Evolutionary conservation across 1,140 invertebrate species (phyloP).

Genomic region (Drosophila willistoni): DNA sequence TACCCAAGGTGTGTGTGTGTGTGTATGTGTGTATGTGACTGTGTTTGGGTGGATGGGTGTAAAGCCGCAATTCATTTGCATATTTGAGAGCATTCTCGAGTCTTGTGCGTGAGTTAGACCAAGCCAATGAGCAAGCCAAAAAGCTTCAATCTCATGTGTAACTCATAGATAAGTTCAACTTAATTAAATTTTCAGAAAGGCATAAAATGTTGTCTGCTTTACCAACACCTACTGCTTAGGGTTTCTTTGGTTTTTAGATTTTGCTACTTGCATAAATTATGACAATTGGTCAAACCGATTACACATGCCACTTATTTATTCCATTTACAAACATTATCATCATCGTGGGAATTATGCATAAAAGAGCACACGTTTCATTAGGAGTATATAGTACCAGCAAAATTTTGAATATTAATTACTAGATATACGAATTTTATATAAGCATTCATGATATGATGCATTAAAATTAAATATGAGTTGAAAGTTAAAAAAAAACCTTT

Average conservation of each 20-base stretch:
- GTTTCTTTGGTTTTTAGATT: conserved; percentile 34
- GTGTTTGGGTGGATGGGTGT: conserved; percentile 39
- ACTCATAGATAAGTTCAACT: conserved; percentile 75
- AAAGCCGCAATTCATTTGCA: conserved; percentile 78
- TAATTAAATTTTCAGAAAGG: conserved; percentile 75
- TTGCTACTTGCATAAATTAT: conserved; percentile 67
- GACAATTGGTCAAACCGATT: conserved; percentile 49
- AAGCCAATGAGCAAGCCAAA: background rate
- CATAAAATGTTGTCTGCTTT: conserved; percentile 54
- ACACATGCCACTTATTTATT: conserved; percentile 44
- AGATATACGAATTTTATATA: too few relatives aligned
- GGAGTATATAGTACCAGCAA: background rate
- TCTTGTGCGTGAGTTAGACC: conserved; percentile 33
- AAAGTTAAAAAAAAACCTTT: too few relatives aligned
- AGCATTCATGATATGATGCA: too few relatives aligned
- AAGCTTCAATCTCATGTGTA: conserved; percentile 66
- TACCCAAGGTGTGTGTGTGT: conserved; percentile 52
- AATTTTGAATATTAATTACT: too few relatives aligned
- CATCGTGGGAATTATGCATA: conserved; percentile 34
- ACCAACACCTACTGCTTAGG: conserved; percentile 15
- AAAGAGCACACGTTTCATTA: conserved; percentile 14
- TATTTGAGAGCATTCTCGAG: conserved; percentile 65
- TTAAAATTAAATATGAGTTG: too few relatives aligned
- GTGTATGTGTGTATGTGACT: conserved; percentile 16
- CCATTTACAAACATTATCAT: conserved; percentile 41